A percentile compares a stretch with the other conserved stretches of the same genome.
Evolutionary conservation across 2,888 invertebrate genomes (phyloP).

Genomic region (Marasmarcha lunaedactyla): DNA sequence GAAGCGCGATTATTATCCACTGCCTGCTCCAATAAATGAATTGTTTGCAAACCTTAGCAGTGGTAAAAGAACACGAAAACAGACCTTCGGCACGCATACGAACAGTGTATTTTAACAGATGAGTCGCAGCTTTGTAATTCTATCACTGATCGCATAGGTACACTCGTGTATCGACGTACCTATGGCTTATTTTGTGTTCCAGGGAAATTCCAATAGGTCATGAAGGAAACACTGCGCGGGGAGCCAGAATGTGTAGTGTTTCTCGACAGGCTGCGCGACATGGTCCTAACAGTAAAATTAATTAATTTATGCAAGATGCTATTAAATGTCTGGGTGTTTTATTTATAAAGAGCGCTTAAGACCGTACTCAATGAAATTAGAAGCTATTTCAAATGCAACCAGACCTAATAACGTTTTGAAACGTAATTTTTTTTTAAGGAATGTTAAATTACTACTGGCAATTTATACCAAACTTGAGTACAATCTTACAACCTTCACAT

Average conservation of each 20-base stretch:
- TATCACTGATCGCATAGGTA: too few relatives aligned
- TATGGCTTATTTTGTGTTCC: too few relatives aligned
- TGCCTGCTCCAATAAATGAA: constrained; percentile 20
- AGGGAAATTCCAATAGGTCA: too few relatives aligned
- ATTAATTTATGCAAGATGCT: too few relatives aligned
- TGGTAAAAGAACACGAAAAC: constrained; percentile 16
- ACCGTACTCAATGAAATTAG: background rate
- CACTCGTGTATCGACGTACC: too few relatives aligned
- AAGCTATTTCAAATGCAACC: background rate
- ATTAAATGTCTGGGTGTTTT: too few relatives aligned
- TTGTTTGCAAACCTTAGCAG: constrained; percentile 17
- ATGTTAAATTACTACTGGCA: constrained; percentile 8
- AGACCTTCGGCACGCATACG: constrained; percentile 14
- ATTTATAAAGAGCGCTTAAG: background rate
- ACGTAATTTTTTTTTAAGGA: background rate
- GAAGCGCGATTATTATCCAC: constrained; percentile 15
- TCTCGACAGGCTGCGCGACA: background rate
- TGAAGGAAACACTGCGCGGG: background rate
- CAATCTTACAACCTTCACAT: background rate
- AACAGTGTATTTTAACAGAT: constrained; percentile 9
- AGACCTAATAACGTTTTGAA: background rate
- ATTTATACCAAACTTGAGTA: constrained; percentile 3
- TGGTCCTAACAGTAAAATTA: background rate
- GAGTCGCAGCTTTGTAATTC: too few relatives aligned
- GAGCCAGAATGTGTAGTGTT: background rate